Evolutionary conservation across 2,797 vertebrate genomes (phyloP), one percentile per base, ranked within the genome.

Genomic region (Erethizon dorsatum): DNA sequence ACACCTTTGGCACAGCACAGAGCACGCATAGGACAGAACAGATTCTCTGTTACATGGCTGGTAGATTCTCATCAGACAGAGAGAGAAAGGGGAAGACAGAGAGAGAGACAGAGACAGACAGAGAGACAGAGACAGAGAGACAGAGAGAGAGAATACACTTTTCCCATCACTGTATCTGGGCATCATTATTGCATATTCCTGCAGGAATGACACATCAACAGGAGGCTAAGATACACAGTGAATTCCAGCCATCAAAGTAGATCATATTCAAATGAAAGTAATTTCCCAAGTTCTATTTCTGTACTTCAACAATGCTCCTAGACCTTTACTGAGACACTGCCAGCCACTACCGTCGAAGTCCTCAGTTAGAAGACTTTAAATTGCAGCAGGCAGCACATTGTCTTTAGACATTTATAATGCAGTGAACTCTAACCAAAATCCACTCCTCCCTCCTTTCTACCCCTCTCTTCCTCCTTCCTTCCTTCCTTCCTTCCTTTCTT

Each of bases 291-390:
- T 83, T 28, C 75, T 41, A 13, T 96, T 71, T 91, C 54, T 97
- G 31, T 91, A 94, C 83, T 77, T 97, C 52, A 69, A 24, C 47
- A 67, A 83, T 50, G 92, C 63, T 79, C 79, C 65, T 67, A 80
- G 97, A 96, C 97, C 96, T 96, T 88, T 87, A 41, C 95, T 97
- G 20, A 93, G 61, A 90, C 92, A 78, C 91, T 93, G 73, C 83
- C 77, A 97, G 80, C 75, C 94, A 97, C 95, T 96, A 89, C 71
- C 75, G 92, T 96, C 88, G 98, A 91, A 97, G 96, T 83, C 65
- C 78, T 94, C 84, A 97, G 95, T 97, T 97, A 97, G 83, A 89
- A 75, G 94, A 65, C 75, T 97, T 56, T 96, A 96, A 94, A 87
- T 97, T 50, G 92, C 54, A 80, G 45, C 89, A 61, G 97, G 75